A percentile compares a stretch with the other conserved stretches of the same genome.
Conservation (phyloP, 2,113 vertebrate species). For the Bubalus kerabau region DNA sequence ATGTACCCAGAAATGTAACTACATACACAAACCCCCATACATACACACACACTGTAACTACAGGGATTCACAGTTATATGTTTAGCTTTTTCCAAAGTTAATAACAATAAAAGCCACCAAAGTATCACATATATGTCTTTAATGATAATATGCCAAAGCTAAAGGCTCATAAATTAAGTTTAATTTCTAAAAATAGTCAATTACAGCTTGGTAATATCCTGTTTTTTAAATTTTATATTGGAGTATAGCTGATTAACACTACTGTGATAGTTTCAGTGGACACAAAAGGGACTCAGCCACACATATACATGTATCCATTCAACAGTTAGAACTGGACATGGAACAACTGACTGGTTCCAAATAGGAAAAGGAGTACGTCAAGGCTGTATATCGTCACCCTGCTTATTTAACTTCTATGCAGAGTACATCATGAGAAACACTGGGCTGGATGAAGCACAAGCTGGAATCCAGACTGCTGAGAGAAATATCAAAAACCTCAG, state of each 20-base stretch:
- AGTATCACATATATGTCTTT: constrained; percentile 63
- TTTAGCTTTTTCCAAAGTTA: constrained; percentile 33
- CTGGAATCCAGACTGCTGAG: too few species aligned
- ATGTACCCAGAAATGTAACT: background rate
- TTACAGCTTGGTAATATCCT: constrained; percentile 61
- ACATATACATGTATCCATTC: background rate
- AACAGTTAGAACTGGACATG: too few species aligned
- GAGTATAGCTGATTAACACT: background rate
- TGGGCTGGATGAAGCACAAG: too few species aligned
- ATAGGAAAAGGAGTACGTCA: too few species aligned
- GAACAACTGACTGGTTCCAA: too few species aligned
- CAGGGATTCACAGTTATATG: constrained; percentile 18
- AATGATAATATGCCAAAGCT: constrained; percentile 54
- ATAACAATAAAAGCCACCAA: constrained; percentile 66
- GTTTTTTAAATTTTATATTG: background rate
- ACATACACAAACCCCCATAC: background rate
- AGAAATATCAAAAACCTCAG: too few species aligned
- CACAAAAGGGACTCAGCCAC: background rate
- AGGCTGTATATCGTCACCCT: too few species aligned
- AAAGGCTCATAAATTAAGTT: constrained; percentile 53
- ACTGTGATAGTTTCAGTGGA: background rate
- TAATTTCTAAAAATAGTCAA: constrained; percentile 77
- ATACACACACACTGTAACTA: background rate
- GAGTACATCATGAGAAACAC: too few species aligned
- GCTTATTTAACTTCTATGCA: too few species aligned